phyloP scores from a whole-genome alignment of 2,113 vertebrate genomes.

The Oryzias curvinotus region DNA sequence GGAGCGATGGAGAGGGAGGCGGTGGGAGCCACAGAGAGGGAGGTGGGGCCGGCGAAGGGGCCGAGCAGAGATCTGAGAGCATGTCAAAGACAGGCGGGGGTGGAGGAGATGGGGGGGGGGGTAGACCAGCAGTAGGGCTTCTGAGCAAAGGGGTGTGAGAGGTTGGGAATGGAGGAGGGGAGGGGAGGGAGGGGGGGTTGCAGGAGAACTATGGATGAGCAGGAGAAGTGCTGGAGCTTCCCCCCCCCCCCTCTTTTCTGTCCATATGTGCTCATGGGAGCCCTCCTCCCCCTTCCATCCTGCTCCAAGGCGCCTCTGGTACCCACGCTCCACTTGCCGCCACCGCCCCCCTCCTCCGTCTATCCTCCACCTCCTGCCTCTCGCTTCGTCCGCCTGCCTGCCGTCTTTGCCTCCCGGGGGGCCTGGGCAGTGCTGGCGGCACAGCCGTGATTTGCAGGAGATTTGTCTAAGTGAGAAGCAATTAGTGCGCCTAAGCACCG shows the following conservation, averaged over 20 bases:
- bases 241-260: constrained; percentile 45
- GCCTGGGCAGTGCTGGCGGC: constrained; percentile 74
- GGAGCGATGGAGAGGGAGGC: constrained; percentile 57
- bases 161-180: constrained; percentile 33
- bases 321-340: constrained; percentile 72
- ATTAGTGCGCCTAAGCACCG: constrained; percentile 80
- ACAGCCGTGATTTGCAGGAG: constrained; percentile 79
- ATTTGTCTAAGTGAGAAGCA: constrained; percentile 87
- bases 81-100: constrained; percentile 26
- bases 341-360: constrained; percentile 22
- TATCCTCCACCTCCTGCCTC: constrained; percentile 50
- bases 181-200: constrained; percentile 57
- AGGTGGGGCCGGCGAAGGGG: constrained; percentile 54
- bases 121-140: constrained; percentile 52
- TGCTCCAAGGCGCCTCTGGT: constrained; percentile 76
- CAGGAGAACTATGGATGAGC: constrained; percentile 55
- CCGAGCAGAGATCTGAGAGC: constrained; percentile 71
- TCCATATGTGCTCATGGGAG: constrained; percentile 65
- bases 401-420: constrained; percentile 75
- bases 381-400: constrained; percentile 72
- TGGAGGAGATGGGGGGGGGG: constrained; percentile 21
- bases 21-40: constrained; percentile 36
- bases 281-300: constrained; percentile 63
- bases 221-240: constrained; percentile 60
- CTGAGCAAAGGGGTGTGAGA: constrained; percentile 60